These are phyloP conservation scores for Pemphigus obesinymphae DNA, from an alignment of 1,140 invertebrate genomes.

Conservation along the genomic window DNA sequence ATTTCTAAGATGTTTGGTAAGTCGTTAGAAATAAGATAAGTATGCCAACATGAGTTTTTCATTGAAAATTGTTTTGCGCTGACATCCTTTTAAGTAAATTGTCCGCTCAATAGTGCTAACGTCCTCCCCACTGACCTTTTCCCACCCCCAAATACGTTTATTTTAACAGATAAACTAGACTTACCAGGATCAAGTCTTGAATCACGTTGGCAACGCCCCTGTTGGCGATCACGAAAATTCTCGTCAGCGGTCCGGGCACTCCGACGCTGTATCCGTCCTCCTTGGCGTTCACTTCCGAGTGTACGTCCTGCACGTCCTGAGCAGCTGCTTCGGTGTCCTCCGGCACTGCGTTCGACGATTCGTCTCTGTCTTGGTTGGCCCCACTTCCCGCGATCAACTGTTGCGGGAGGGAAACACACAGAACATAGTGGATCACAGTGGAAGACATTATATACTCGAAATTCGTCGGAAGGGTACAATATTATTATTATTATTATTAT, in stretches of 20 bases:
- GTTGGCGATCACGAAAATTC: constrained; percentile 77
- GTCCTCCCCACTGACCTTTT: no score
- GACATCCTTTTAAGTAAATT: no score
- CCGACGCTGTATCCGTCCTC: constrained; percentile 66
- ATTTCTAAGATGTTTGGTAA: no score
- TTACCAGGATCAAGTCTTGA: constrained; percentile 76
- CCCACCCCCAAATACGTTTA: no score
- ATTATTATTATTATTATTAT: no score
- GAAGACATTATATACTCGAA: no score
- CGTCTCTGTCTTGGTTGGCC: constrained; percentile 58
- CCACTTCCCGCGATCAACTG: constrained; percentile 66
- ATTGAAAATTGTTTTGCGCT: no score
- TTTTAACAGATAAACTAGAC: no score
- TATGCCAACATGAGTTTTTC: no score
- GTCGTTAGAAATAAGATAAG: no score
- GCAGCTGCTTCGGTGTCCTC: constrained; percentile 44
- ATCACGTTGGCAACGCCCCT: constrained; percentile 75
- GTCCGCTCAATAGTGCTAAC: no score
- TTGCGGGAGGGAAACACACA: constrained; percentile 45
- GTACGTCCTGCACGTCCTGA: constrained; percentile 54
- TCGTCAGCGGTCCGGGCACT: constrained; percentile 76
- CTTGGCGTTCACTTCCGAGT: constrained; percentile 53
- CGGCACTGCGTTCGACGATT: constrained; percentile 26
- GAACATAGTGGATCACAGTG: not conserved
- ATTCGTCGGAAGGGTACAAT: no score